phyloP scores from a whole-genome alignment of 1,140 invertebrate species.

The Drosophila bipectinata region DNA sequence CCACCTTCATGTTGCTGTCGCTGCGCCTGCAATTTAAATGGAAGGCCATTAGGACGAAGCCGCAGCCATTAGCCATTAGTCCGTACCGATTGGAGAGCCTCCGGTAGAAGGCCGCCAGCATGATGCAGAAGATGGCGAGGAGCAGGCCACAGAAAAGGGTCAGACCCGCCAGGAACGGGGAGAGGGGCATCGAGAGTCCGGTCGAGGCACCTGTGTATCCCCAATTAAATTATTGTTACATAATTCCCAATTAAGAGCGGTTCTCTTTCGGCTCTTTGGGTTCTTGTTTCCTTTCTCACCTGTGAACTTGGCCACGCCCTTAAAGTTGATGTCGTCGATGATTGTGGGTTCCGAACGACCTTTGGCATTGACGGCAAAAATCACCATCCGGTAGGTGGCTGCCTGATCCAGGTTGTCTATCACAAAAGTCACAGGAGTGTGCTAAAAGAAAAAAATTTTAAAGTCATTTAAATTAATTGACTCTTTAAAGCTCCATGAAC shows the following conservation, averaged over 20 bases:
- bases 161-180: conserved; percentile 89
- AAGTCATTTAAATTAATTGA: not conserved
- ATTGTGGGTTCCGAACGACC: conserved; percentile 92
- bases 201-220: conserved; percentile 84
- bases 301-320: conserved; percentile 90
- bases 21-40: conserved; percentile 74
- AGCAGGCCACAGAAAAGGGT: conserved; percentile 89
- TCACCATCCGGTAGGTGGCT: conserved; percentile 89
- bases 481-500: no score
- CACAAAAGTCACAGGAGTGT: conserved; percentile 88
- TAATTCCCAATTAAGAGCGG: conserved; percentile 34
- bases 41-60: conserved; percentile 46
- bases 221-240: conserved; percentile 26
- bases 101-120: conserved; percentile 88
- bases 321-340: conserved; percentile 92
- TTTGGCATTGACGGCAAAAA: conserved; percentile 93
- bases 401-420: conserved; percentile 91
- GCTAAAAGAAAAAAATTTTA: conserved; percentile 32
- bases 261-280: not conserved
- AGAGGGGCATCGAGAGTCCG: conserved; percentile 86
- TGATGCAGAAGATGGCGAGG: conserved; percentile 89
- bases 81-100: conserved; percentile 85
- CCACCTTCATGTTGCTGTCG: conserved; percentile 82
- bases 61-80: conserved; percentile 18
- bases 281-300: conserved; percentile 83